phyloP scores from a whole-genome alignment of 2,797 vertebrate genomes.

The Harpagifer antarcticus region DNA sequence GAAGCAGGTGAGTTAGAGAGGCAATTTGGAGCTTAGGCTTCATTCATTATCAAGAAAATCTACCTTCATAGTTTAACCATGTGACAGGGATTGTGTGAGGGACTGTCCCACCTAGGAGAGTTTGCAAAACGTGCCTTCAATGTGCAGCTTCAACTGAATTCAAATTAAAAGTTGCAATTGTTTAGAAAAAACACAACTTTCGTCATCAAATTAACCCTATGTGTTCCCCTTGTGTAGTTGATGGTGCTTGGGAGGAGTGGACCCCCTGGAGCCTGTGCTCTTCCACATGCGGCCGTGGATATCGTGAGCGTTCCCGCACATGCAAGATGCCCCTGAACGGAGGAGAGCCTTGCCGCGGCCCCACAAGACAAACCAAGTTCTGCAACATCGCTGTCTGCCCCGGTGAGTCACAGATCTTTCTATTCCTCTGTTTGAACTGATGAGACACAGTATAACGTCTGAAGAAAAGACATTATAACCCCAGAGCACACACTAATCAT shows the following conservation, averaged over 20 bases:
- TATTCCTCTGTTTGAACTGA: background rate
- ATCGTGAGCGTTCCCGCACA: constrained; percentile 92
- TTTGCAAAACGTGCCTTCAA: constrained; percentile 9
- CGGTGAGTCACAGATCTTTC: constrained; percentile 81
- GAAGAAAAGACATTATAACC: background rate
- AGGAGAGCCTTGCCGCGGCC: constrained; percentile 92
- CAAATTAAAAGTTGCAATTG: background rate
- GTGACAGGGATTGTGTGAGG: background rate
- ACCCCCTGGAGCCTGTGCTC: constrained; percentile 99
- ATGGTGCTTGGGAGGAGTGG: constrained; percentile 98
- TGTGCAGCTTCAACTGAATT: background rate
- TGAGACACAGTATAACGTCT: background rate
- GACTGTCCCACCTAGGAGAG: constrained; percentile 52
- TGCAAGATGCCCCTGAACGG: constrained; percentile 94
- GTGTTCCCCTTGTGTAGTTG: constrained; percentile 81
- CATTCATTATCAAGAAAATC: constrained; percentile 11
- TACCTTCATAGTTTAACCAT: background rate
- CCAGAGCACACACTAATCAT: background rate
- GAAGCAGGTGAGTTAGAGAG: background rate
- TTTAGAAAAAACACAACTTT: background rate
- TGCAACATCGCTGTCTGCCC: constrained; percentile 99
- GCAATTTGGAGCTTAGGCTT: constrained; percentile 22
- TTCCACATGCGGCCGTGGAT: constrained; percentile 96
- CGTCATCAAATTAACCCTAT: constrained; percentile 9
- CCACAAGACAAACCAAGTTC: constrained; percentile 94